Evolutionary conservation across 2,113 vertebrate genomes (phyloP).

Genomic region (Eolophus roseicapilla): DNA sequence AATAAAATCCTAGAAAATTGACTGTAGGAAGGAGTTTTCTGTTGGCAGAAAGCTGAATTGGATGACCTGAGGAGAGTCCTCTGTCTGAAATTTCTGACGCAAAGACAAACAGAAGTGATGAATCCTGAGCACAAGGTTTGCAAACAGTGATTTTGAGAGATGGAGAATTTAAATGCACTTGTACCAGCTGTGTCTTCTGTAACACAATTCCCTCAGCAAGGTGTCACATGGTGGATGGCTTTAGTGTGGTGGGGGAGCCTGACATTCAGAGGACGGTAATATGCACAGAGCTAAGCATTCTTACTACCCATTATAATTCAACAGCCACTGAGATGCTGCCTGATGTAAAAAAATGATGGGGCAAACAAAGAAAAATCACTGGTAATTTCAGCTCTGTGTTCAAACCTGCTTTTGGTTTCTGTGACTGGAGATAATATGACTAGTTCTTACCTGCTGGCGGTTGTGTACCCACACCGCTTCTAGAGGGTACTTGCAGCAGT

Average conservation of each 20-base stretch:
- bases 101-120: background rate
- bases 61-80: background rate
- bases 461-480: background rate
- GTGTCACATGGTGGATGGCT: background rate
- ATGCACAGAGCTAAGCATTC: background rate
- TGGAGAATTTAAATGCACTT: background rate
- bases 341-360: background rate
- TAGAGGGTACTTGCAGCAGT: background rate
- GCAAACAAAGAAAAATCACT: background rate
- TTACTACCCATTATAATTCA: background rate
- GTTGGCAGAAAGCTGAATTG: slow-evolving; percentile 24
- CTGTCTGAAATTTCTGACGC: background rate
- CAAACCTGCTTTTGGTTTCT: background rate
- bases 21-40: background rate
- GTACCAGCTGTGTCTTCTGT: background rate
- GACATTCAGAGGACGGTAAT: fast-evolving
- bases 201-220: background rate
- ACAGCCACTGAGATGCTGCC: background rate
- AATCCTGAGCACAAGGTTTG: background rate
- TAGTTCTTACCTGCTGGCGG: background rate
- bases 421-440: background rate
- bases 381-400: background rate
- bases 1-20: slow-evolving; percentile 20
- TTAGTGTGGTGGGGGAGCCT: background rate
- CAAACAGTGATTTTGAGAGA: background rate